phyloP scores from a whole-genome alignment of 2,888 invertebrate species.

The Sclerodermus sp. region DNA sequence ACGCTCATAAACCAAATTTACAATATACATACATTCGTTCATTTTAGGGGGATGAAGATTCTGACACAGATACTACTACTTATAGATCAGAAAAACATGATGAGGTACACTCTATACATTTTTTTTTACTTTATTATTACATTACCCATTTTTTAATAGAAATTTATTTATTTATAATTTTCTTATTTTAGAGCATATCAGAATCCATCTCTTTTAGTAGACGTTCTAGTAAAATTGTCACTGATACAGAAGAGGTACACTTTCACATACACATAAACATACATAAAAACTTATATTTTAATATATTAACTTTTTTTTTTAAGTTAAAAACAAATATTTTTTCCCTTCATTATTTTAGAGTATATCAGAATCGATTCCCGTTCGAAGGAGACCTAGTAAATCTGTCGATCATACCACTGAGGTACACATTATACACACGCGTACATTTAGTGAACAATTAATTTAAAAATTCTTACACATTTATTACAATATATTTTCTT shows the following conservation, averaged over 20 bases:
- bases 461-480: not conserved
- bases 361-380: not conserved
- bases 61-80: too few species aligned
- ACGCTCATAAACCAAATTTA: too few species aligned
- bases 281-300: too few species aligned
- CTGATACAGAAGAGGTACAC: conserved; percentile 8
- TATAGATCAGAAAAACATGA: too few species aligned
- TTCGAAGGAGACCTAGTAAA: not conserved
- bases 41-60: too few species aligned
- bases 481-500: not conserved
- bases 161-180: not conserved
- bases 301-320: too few species aligned
- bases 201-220: conserved; percentile 1
- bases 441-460: too few species aligned
- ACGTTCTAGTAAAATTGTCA: conserved; percentile 6
- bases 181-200: conserved; percentile 48
- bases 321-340: too few species aligned
- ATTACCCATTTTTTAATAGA: too few species aligned
- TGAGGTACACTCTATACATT: not conserved
- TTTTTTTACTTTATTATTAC: not conserved
- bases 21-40: too few species aligned
- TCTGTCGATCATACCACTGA: conserved; percentile 1
- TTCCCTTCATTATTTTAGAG: not conserved
- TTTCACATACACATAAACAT: not conserved
- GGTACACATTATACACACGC: too few species aligned